Evolutionary conservation across 2,888 invertebrate genomes (phyloP).

Genomic region (Achlya flavicornis): DNA sequence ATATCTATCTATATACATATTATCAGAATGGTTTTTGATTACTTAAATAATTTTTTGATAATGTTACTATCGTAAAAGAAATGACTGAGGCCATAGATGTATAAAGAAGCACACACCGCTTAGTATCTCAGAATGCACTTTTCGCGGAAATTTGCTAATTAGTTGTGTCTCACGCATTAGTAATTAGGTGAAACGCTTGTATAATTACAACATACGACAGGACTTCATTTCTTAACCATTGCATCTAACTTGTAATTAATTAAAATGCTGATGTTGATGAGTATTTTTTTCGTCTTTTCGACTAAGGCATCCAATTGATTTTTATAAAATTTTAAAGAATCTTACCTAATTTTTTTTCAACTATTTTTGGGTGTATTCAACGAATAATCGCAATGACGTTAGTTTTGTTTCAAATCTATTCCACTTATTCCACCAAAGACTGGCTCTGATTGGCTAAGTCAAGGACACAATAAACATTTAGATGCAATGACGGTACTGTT

Average conservation of each 20-base stretch:
- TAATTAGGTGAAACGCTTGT: not conserved
- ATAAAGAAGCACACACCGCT: not conserved
- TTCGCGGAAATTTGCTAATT: slow-evolving; percentile 3
- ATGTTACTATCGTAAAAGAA: too few species aligned
- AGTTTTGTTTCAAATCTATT: too few species aligned
- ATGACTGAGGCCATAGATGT: not conserved
- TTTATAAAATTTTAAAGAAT: too few species aligned
- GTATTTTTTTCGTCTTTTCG: too few species aligned
- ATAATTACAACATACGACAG: not conserved
- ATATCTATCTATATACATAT: not conserved
- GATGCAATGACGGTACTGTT: too few species aligned
- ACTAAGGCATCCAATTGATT: not conserved
- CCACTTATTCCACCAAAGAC: too few species aligned
- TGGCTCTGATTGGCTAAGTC: too few species aligned
- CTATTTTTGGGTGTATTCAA: too few species aligned
- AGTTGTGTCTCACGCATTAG: slow-evolving; percentile 1
- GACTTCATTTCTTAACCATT: not conserved
- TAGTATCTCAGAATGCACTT: not conserved
- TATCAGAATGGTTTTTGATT: not conserved
- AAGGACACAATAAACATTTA: too few species aligned
- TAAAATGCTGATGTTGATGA: not conserved
- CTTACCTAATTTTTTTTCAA: too few species aligned
- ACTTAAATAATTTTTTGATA: too few species aligned
- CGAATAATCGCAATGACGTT: too few species aligned
- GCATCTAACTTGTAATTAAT: not conserved